These are phyloP conservation scores for Macrophya annulata DNA, from an alignment of 2,888 invertebrate species.

Conservation along the genomic window DNA sequence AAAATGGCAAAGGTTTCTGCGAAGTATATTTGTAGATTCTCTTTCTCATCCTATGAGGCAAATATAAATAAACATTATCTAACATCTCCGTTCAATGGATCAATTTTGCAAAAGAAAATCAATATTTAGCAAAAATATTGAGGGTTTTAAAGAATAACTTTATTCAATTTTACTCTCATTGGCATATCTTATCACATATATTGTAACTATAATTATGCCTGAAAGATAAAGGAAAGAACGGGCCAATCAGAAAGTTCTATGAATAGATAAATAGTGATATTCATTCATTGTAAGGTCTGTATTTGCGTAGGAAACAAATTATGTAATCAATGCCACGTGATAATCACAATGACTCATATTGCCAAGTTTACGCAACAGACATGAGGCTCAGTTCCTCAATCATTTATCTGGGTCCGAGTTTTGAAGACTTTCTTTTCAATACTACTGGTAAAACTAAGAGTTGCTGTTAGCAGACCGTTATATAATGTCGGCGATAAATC, in stretches of 20 bases:
- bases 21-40: constrained; percentile 11
- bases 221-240: no score
- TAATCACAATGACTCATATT: constrained; percentile 9
- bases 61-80: constrained; percentile 21
- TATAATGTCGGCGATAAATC: constrained; percentile 79
- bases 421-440: background rate
- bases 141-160: background rate
- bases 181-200: no score
- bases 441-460: background rate
- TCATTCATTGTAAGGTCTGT: background rate
- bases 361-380: background rate
- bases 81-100: background rate
- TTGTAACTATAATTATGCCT: no score
- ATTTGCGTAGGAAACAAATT: background rate
- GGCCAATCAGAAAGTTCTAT: background rate
- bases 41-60: background rate
- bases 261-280: background rate
- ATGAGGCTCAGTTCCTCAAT: background rate
- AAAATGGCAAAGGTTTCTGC: background rate
- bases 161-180: no score
- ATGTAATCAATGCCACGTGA: constrained; percentile 47
- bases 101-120: background rate
- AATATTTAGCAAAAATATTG: background rate
- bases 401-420: background rate
- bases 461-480: background rate